Evolutionary conservation across 2,113 vertebrate species (phyloP).

Genomic region (Apteryx owenii): DNA sequence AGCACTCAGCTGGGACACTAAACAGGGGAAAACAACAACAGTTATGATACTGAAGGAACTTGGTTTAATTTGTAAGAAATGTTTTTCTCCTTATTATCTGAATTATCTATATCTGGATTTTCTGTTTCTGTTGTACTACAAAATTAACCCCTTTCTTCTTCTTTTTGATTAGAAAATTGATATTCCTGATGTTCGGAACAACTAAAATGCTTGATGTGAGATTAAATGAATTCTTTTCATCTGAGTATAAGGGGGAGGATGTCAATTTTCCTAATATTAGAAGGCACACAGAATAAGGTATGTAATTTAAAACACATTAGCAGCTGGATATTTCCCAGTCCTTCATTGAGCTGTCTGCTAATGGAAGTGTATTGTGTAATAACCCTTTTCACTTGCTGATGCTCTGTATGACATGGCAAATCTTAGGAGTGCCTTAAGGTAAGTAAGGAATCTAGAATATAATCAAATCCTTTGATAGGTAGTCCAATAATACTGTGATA

Average conservation of each 20-base stretch:
- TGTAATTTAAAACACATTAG: conserved; percentile 61
- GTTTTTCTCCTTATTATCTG: not conserved
- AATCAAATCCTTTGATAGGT: not conserved
- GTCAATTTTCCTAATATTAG: conserved; percentile 39
- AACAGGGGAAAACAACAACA: not conserved
- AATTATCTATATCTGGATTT: not conserved
- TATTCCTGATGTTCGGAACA: not conserved
- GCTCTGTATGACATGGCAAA: not conserved
- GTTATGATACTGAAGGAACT: not conserved
- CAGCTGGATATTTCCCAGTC: conserved; percentile 14
- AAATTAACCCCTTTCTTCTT: not conserved
- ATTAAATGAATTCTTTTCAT: not conserved
- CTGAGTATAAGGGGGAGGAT: not conserved
- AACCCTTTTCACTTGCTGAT: not conserved
- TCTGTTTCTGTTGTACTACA: not conserved
- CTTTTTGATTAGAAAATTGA: not conserved
- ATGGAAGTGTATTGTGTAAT: not conserved
- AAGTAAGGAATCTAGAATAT: not conserved
- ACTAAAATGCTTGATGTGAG: not conserved
- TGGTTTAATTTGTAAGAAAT: not conserved
- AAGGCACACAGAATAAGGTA: not conserved
- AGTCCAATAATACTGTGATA: not conserved
- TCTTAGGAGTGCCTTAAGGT: not conserved
- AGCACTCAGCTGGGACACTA: not conserved
- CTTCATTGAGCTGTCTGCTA: not conserved